phyloP scores from a whole-genome alignment of 2,797 vertebrate genomes.

The Vespertilio murinus region DNA sequence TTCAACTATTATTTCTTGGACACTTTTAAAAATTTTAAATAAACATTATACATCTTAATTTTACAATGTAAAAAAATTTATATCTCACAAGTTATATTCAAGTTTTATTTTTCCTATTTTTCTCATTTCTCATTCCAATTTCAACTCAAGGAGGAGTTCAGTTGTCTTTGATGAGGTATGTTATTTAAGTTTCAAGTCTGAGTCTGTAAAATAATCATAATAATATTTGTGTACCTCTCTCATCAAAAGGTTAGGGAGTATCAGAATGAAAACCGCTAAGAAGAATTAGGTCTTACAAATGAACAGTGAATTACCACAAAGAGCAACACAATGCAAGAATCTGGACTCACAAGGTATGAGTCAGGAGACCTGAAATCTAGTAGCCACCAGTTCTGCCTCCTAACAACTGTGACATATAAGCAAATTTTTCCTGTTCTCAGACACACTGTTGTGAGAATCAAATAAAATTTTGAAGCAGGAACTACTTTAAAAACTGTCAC shows the following conservation, averaged over 20 bases:
- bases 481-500: background rate
- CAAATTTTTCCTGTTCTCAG: background rate
- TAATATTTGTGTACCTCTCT: background rate
- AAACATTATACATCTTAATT: conserved; percentile 1
- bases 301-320: conserved; percentile 11
- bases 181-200: background rate
- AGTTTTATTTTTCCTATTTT: conserved; percentile 23
- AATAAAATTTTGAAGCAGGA: background rate
- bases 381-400: background rate
- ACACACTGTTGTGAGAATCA: background rate
- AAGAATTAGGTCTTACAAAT: background rate
- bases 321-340: background rate
- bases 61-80: conserved; percentile 43
- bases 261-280: conserved; percentile 12
- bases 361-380: background rate
- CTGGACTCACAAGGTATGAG: background rate
- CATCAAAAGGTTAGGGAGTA: background rate
- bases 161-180: background rate
- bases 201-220: background rate
- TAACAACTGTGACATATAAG: background rate
- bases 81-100: conserved; percentile 13
- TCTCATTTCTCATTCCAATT: background rate
- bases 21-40: background rate
- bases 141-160: background rate
- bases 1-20: conserved; percentile 17